Conservation (phyloP, 2,888 invertebrate species). For the Dicranocentrus wangi region DNA sequence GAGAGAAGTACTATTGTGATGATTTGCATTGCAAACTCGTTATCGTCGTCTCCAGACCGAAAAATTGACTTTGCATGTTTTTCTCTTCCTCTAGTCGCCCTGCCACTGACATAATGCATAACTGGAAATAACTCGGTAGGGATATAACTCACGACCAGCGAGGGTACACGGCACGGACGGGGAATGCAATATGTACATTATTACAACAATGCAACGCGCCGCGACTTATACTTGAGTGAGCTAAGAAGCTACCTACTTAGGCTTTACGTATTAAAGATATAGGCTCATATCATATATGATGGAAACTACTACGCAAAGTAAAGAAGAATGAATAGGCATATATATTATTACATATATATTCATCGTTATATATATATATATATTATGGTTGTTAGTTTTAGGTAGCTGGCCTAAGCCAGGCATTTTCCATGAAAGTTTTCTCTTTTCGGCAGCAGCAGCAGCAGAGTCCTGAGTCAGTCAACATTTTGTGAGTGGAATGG, state of each 20-base stretch:
- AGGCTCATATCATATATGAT: not conserved
- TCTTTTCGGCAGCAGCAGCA: no score
- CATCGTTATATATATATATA: no score
- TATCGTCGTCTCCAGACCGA: slow-evolving; percentile 71
- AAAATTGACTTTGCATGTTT: slow-evolving; percentile 70
- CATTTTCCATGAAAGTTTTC: not conserved
- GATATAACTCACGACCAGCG: no score
- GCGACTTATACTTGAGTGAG: slow-evolving; percentile 6
- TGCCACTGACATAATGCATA: not conserved
- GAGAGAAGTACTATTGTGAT: slow-evolving; percentile 58
- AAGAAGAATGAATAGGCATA: no score
- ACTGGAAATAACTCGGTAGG: no score
- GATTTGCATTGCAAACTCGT: slow-evolving; percentile 70
- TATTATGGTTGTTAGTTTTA: not conserved
- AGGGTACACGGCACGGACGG: no score
- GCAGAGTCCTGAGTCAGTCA: not conserved
- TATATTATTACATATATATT: no score
- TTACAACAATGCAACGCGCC: no score
- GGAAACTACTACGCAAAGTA: not conserved
- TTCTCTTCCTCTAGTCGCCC: not conserved
- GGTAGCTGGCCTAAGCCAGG: not conserved
- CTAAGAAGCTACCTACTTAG: not conserved
- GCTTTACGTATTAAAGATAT: not conserved
- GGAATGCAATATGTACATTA: no score
- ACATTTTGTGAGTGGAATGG: not conserved